Evolutionary conservation across 2,113 vertebrate genomes (phyloP), one percentile per base, ranked within the genome.

Genomic region (Psammodynastes pulverulentus): DNA sequence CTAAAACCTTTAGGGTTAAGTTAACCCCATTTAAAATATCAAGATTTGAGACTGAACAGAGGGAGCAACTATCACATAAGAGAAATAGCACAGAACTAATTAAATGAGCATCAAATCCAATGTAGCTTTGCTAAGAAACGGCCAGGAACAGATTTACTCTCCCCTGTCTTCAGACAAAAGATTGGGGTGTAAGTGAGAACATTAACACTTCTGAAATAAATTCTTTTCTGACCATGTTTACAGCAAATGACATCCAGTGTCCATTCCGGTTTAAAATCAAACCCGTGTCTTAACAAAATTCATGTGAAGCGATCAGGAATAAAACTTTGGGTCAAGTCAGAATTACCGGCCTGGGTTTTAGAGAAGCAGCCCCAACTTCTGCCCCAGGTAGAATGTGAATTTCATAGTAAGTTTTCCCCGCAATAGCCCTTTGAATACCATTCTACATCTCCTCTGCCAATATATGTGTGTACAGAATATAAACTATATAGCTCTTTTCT

Each of bases 371-470:
- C 17, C 5, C 46, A 49, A 53, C 23, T 58, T 84, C 53, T 49
- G 24, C 5, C 7, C 24, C 49, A 49, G 84, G n/a, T 49, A 8
- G 26, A n/a, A 45, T 79, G 92, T 93, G 93, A 84, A 95, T 86
- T 94, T 94, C 89, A 7, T 86, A 92, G 46, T 43, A 91, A 91
- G 92, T 89, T 91, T 39, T 9, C 52, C 7, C 62, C 5, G 9
- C 72, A 90, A 95, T 92, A 95, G 95, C 94, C 93, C 94, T 96
- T 95, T 88, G 91, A 92, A 91, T 90, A 91, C 67, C 95, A 91
- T 87, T 94, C 88, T 88, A 94, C 58, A 94, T 94, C 94, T 93
- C 94, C 87, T 93, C 90, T 93, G 91, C 79, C n/a, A 92, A 92
- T 93, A 58, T n/a, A 21, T n/a, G 91, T 29, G 43, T 56, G 21